phyloP scores from a whole-genome alignment of 2,113 vertebrate species.

The Pterocles orientalis region DNA sequence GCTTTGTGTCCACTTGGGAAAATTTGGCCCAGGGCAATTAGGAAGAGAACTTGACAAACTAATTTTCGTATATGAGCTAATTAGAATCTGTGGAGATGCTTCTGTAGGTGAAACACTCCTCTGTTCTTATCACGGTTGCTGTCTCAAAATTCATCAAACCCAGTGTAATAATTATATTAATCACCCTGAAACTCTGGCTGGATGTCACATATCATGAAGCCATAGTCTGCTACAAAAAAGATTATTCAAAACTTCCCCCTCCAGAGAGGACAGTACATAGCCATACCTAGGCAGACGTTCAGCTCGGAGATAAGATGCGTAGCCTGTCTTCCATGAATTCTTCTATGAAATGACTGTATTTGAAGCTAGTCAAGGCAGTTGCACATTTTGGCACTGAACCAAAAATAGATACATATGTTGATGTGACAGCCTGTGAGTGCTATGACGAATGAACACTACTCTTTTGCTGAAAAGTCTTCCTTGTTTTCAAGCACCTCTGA shows the following conservation, averaged over 20 bases:
- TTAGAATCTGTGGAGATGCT: background rate
- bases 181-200: background rate
- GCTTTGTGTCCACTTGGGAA: background rate
- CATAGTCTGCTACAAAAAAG: background rate
- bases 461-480: background rate
- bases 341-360: accelerated
- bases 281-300: background rate
- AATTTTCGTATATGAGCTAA: background rate
- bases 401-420: background rate
- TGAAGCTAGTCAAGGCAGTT: background rate
- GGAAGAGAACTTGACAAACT: background rate
- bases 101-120: background rate
- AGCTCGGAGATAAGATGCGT: background rate
- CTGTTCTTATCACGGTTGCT: background rate
- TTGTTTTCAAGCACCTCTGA: background rate
- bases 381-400: background rate
- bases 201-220: background rate
- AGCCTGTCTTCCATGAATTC: background rate
- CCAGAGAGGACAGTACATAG: background rate
- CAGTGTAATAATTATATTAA: conserved; percentile 11
- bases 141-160: conserved; percentile 13
- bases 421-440: background rate
- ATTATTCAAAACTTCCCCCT: background rate
- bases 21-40: background rate
- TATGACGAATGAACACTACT: background rate